Conservation (phyloP, 30 jellyfish, hydroid and myxozoan species). For the Cassiopea xamachana region DNA sequence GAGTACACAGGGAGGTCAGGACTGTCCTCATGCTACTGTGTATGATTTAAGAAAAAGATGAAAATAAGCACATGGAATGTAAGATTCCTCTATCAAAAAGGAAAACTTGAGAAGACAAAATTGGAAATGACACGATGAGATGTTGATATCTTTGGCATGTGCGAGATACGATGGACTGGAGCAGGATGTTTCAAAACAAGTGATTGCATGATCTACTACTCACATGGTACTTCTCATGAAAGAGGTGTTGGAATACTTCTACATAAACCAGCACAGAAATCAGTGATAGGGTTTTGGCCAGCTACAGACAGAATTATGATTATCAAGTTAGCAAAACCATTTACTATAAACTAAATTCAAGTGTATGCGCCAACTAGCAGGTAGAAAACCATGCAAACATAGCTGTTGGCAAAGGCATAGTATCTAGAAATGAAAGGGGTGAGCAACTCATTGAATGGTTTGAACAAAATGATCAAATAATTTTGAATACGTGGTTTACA, state of each 20-base stretch:
- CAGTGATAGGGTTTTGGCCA: constrained; percentile 33
- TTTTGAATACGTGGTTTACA: constrained; percentile 38
- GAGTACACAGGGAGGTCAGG: constrained; percentile 8
- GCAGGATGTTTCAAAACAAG: not conserved
- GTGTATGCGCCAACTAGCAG: constrained; percentile 61
- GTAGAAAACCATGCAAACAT: not conserved
- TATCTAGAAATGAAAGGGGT: constrained; percentile 39
- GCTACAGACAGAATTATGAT: constrained; percentile 9
- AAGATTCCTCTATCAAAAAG: constrained; percentile 11
- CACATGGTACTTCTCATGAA: constrained; percentile 32
- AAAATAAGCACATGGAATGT: constrained; percentile 59
- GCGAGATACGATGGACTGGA: constrained; percentile 27
- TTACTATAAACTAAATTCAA: not conserved
- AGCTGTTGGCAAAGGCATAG: constrained; percentile 39
- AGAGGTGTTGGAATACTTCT: constrained; percentile 42
- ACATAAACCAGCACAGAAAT: not conserved
- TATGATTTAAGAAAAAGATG: not conserved
- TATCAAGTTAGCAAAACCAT: constrained; percentile 23
- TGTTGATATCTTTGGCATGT: constrained; percentile 28
- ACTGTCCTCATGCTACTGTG: constrained; percentile 27
- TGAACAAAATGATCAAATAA: constrained; percentile 2
- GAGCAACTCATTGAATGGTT: constrained; percentile 27
- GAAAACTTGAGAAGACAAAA: constrained; percentile 23
- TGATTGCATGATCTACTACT: not conserved
- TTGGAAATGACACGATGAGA: constrained; percentile 24